Base-by-base conservation (phyloP, 2,888 invertebrate species). In the Toxonevra muliebris region DNA sequence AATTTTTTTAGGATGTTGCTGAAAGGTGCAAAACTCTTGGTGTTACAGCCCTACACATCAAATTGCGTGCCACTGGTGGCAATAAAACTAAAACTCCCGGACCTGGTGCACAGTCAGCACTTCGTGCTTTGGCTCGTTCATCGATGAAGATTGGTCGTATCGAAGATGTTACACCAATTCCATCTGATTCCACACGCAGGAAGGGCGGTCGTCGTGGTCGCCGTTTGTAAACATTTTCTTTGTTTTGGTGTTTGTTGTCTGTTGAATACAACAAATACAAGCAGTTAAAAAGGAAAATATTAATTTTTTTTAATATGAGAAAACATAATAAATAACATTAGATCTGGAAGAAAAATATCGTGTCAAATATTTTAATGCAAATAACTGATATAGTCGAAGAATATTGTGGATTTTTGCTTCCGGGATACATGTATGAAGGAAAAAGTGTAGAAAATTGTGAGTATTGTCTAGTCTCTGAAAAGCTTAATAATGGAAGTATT, bases 151-250 rank as follows among this genome's bases (percentile, higher is more conserved):
- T 99, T 86, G 99, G 99, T 62, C 93, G 99, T 81, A 99, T 99
- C 85, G 98, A 96, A 88, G 99, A 99, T 89, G 99, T 99, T 11
- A 99, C 99, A 11, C 99, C 99, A 20, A 98, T 99, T 86, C 99
- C 99, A 81, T 97, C 98, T 66, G 99, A 99, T 88, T 94, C 96
- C 73, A 99, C 98, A 65, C 93, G 99, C 85, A 96, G 98, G 91
- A 99, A 99, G 95, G 98, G 98, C 85, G 99, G 99, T 88, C 93
- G 99, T 84, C 94, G 99, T 89, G 99, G 99, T 89, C 94, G 99
- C 87, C 93, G 99, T 89, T 91, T 99, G 91, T 99, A 97, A 90
- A 87, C 57, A 52, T 65, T 53, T 59, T 17, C 58, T 48, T 55
- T 50, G 17, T 19, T 11, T 53, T 52, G 19, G 52, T n/a, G 19